phyloP scores from a whole-genome alignment of 2,113 vertebrate species.

The Erinaceus europaeus region DNA sequence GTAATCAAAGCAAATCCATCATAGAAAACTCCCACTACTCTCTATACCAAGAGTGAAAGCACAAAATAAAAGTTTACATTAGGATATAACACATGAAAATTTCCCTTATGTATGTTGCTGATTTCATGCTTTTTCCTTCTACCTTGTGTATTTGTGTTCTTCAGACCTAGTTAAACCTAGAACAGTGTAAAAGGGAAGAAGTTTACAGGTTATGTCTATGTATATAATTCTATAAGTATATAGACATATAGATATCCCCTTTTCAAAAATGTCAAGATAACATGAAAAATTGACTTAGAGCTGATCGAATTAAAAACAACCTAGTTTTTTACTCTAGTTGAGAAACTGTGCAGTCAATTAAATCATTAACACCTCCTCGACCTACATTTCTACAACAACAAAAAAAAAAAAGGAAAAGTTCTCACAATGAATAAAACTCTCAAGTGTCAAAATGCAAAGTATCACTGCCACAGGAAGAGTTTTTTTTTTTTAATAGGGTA shows the following conservation, averaged over 20 bases:
- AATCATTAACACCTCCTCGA: constrained; percentile 4
- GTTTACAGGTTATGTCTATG: not conserved
- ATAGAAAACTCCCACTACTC: too few relatives aligned
- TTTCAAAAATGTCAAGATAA: not conserved
- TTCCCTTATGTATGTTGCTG: too few relatives aligned
- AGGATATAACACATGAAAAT: too few relatives aligned
- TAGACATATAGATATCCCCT: too few relatives aligned
- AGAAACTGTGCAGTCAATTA: not conserved
- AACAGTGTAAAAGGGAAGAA: not conserved
- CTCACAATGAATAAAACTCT: not conserved
- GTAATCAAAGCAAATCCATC: too few relatives aligned
- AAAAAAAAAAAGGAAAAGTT: not conserved
- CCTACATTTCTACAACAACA: not conserved
- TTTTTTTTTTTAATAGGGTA: not conserved
- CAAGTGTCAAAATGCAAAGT: not conserved
- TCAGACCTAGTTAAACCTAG: too few relatives aligned
- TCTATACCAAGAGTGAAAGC: too few relatives aligned
- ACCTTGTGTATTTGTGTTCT: too few relatives aligned
- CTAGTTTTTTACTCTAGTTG: not conserved
- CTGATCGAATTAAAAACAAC: not conserved
- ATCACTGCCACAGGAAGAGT: not conserved
- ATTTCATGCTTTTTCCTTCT: too few relatives aligned
- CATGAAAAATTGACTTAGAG: not conserved
- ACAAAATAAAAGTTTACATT: too few relatives aligned
- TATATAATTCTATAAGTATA: not conserved